Evolutionary conservation across 2,797 vertebrate species (phyloP), one percentile per base, ranked within the genome.

Genomic region (Holocentrus rufus): DNA sequence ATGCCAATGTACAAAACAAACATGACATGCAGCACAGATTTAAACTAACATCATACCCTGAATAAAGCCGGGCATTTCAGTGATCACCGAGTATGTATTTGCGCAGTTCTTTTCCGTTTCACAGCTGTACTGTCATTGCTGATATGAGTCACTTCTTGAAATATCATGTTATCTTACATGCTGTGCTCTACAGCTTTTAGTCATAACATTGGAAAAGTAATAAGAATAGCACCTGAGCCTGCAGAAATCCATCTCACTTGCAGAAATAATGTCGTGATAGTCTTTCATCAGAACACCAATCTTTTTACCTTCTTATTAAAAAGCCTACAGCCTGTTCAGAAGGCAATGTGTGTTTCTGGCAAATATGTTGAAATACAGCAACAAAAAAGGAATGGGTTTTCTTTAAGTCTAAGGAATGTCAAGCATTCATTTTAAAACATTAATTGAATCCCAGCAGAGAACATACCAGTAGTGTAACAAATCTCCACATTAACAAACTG

Each of bases 381-480:
- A 22, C n/a, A 11, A 56, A 56, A 52, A 30, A 44, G 63, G 55
- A 72, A 65, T 65, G 70, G n/a, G 22, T 46, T 63, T 55, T 34
- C 60, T 61, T n/a, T 3, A 30, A 72, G 4, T 58, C 66, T 62
- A 54, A 75, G 88, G 79, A 90, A 90, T 86, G 81, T 85, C 68
- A 76, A 42, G 76, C 18, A 77, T 75, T 72, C 50, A 72, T 56
- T 69, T 27, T 22, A 44, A 8, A 76, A 52, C 22, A 58, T 61
- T 46, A 4, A 73, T 27, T 30, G 55, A 69, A 65, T 55, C 39
- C 68, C 63, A 77, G 53, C 56, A 74, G 72, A 64, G 30, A 65
- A 58, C 23, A 47, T 53, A 49, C 36, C 56, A 44, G 56, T 13
- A 75, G 25, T 68, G 88, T 89, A 90, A 91, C 88, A 85, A 78